Percentiles rank a stretch among this genome's conserved stretches.
Conservation (phyloP, 2,113 vertebrate genomes). For the Beaufortia kweichowensis region DNA sequence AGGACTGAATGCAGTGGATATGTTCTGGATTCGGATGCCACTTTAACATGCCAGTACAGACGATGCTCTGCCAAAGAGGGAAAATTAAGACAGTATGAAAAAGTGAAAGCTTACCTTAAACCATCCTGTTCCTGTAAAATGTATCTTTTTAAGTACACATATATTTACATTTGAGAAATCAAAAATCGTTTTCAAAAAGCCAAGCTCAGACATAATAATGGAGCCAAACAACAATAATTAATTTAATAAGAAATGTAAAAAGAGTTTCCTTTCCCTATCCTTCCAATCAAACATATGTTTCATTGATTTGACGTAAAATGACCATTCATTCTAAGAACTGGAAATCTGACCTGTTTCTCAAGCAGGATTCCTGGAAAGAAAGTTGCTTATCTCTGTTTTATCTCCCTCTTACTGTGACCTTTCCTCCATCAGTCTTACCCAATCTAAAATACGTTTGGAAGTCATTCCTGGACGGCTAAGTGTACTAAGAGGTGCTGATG, state of each 20-base stretch:
- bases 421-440: slow-evolving; percentile 50
- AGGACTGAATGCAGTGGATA: slow-evolving; percentile 90
- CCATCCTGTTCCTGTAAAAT: background rate
- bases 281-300: slow-evolving; percentile 19
- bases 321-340: slow-evolving; percentile 15
- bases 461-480: slow-evolving; percentile 46
- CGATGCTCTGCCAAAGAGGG: slow-evolving; percentile 75
- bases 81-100: background rate
- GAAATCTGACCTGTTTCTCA: slow-evolving; percentile 24
- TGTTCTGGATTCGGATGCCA: slow-evolving; percentile 86
- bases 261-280: slow-evolving; percentile 1
- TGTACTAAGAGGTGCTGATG: slow-evolving; percentile 26
- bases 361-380: slow-evolving; percentile 43
- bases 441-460: slow-evolving; percentile 45
- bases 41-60: slow-evolving; percentile 87
- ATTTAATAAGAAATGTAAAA: background rate
- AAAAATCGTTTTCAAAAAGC: background rate
- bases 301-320: slow-evolving; percentile 11
- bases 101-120: background rate
- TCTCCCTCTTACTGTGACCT: slow-evolving; percentile 47
- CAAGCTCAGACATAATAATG: background rate
- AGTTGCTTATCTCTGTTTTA: slow-evolving; percentile 48
- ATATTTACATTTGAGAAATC: slow-evolving; percentile 6
- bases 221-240: slow-evolving; percentile 13
- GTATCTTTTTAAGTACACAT: background rate